Evolutionary conservation across 2,797 vertebrate genomes (phyloP).

Genomic region (Epinephelus coioides): DNA sequence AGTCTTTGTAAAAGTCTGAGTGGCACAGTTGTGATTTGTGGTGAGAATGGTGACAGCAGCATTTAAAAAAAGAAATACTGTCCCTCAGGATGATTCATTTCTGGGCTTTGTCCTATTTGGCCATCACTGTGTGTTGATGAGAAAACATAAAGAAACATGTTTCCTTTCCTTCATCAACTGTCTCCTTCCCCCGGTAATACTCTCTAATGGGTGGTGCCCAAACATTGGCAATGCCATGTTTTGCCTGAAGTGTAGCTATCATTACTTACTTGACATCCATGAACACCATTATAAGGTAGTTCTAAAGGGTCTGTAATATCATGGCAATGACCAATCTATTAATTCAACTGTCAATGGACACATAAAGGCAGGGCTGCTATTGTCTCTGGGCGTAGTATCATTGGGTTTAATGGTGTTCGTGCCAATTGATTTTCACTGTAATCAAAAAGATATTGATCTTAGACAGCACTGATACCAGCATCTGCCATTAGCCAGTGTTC

Average conservation of each 20-base stretch:
- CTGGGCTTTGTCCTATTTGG: background rate
- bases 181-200: background rate
- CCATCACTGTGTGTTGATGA: no score
- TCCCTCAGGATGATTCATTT: background rate
- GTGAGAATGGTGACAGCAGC: background rate
- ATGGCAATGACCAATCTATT: constrained; percentile 24
- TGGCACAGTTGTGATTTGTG: background rate
- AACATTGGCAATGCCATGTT: background rate
- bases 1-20: background rate
- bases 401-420: constrained; percentile 51
- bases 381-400: constrained; percentile 20
- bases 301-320: constrained; percentile 30
- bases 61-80: background rate
- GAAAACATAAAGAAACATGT: background rate
- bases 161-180: background rate
- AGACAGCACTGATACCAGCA: constrained; percentile 1
- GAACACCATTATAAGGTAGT: constrained; percentile 23
- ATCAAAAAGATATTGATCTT: constrained; percentile 69
- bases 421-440: constrained; percentile 60
- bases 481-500: constrained; percentile 9
- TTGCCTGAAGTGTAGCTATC: background rate
- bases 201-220: background rate
- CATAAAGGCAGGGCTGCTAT: constrained; percentile 16
- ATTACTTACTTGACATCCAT: constrained; percentile 26
- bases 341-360: constrained; percentile 7